phyloP scores from a whole-genome alignment of 2,888 invertebrate species.

The Scaptomyza tumidula region DNA sequence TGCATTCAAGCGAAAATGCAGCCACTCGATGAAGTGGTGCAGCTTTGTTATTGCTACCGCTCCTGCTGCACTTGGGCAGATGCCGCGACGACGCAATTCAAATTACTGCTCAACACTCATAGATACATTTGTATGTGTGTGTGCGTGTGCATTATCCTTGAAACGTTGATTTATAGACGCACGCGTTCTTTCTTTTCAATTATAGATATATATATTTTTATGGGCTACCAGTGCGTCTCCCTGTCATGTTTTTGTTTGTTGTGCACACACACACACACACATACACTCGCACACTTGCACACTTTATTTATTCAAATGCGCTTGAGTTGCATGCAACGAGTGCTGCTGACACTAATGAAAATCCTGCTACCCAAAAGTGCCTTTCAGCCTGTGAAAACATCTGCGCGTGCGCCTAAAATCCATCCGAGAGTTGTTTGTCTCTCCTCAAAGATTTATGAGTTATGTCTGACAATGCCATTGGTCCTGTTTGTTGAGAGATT shows the following conservation, averaged over 20 bases:
- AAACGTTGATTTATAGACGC: constrained; percentile 69
- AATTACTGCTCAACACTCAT: constrained; percentile 69
- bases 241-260: constrained; percentile 57
- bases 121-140: neutral
- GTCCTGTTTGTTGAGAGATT: constrained; percentile 32
- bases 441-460: constrained; percentile 17
- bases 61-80: constrained; percentile 43
- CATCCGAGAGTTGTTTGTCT: constrained; percentile 25
- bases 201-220: constrained; percentile 30
- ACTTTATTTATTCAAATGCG: constrained; percentile 70
- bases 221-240: constrained; percentile 16
- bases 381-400: constrained; percentile 57
- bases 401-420: constrained; percentile 63
- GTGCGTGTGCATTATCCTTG: constrained; percentile 63
- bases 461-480: constrained; percentile 34
- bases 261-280: constrained; percentile 16
- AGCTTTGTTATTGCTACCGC: constrained; percentile 25
- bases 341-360: constrained; percentile 63
- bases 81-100: constrained; percentile 59
- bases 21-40: constrained; percentile 25
- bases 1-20: constrained; percentile 69
- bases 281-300: constrained; percentile 16
- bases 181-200: constrained; percentile 50
- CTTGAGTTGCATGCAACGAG: constrained; percentile 48
- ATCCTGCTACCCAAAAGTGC: constrained; percentile 38